Evolutionary conservation across 92 coral and sea anemone genomes (phyloP).

Genomic region (Diadumene lineata): DNA sequence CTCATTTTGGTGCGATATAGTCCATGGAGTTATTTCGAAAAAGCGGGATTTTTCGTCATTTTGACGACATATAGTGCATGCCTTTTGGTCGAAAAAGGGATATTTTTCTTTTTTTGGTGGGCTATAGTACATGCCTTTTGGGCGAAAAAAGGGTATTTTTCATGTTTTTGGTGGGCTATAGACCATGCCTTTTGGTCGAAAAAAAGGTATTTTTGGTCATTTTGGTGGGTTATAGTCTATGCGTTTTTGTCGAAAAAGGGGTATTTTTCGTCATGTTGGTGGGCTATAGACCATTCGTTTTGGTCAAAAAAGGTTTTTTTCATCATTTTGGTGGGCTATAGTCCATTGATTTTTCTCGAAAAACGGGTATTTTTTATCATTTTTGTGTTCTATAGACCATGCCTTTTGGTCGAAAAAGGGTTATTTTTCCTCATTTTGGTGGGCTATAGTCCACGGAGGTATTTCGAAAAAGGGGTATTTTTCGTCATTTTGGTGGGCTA

Average conservation of each 20-base stretch:
- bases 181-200: neutral
- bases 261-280: neutral
- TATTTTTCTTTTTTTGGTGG: neutral
- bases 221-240: neutral
- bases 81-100: neutral
- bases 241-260: neutral
- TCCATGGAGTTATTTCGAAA: neutral
- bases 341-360: neutral
- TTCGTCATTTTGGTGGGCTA: neutral
- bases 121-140: neutral
- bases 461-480: neutral
- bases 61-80: neutral
- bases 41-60: neutral
- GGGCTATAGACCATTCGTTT: neutral
- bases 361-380: no score
- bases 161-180: neutral
- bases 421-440: neutral
- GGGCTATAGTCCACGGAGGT: neutral
- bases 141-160: neutral
- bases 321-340: neutral
- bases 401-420: neutral
- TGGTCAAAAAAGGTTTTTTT: neutral
- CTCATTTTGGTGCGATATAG: neutral
- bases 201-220: no score
- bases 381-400: no score